Evolutionary conservation across 1,140 invertebrate genomes (phyloP).

Genomic region (Diabrotica undecimpunctata): DNA sequence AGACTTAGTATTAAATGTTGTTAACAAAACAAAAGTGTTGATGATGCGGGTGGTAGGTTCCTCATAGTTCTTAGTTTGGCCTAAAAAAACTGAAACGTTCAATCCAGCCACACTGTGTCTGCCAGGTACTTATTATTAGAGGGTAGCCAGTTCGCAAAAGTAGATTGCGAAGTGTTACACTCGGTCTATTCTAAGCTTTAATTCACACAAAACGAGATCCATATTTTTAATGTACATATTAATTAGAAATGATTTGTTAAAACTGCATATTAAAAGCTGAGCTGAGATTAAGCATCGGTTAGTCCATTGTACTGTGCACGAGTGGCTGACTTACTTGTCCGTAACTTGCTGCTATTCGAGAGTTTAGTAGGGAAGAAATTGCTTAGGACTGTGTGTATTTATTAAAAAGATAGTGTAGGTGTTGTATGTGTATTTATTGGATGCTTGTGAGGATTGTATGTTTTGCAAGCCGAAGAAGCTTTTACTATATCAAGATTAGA

Average conservation of each 20-base stretch:
- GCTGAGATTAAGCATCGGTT: constrained; percentile 48
- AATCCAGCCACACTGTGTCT: constrained; percentile 17
- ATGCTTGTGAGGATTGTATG: constrained; percentile 5
- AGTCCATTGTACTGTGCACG: constrained; percentile 48
- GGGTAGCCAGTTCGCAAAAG: not conserved
- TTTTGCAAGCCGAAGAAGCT: not conserved
- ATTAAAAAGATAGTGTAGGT: not conserved
- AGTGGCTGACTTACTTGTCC: constrained; percentile 45
- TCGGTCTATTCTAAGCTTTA: constrained; percentile 40
- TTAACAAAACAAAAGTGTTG: constrained; percentile 34
- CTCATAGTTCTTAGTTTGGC: constrained; percentile 22
- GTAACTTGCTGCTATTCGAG: constrained; percentile 27
- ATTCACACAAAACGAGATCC: constrained; percentile 42
- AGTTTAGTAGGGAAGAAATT: constrained; percentile 19
- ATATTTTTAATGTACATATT: constrained; percentile 42
- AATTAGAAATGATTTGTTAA: constrained; percentile 44
- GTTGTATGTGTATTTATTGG: not conserved
- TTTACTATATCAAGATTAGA: not conserved
- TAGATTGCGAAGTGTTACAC: not conserved
- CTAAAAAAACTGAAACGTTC: constrained; percentile 26
- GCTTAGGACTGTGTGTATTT: constrained; percentile 14
- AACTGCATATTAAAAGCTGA: constrained; percentile 49
- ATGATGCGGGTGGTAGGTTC: constrained; percentile 27
- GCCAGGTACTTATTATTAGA: constrained; percentile 13
- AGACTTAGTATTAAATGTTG: constrained; percentile 35